These are phyloP conservation scores for Tetragonula clypearis DNA, from an alignment of 1,140 invertebrate genomes.

Conservation along the genomic window DNA sequence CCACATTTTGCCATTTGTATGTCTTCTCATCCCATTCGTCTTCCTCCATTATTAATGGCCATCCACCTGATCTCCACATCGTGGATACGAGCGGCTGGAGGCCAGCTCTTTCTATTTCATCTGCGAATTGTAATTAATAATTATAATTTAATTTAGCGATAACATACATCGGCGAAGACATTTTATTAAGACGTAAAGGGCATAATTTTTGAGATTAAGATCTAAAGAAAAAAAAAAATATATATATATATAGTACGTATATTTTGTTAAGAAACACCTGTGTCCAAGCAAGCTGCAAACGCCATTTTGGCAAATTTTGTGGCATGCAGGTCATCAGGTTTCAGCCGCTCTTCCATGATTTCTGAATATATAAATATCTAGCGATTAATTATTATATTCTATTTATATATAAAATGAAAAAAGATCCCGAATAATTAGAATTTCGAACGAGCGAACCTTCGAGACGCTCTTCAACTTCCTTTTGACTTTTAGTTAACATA, in stretches of 20 bases:
- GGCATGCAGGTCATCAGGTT: not conserved
- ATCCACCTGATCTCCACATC: not conserved
- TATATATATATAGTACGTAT: too few species aligned
- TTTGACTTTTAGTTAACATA: not conserved
- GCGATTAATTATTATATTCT: too few species aligned
- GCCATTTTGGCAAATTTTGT: not conserved
- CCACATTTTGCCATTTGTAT: not conserved
- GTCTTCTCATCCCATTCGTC: not conserved
- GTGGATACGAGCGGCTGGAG: not conserved
- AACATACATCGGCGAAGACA: not conserved
- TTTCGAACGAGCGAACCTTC: not conserved
- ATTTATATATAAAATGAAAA: too few species aligned
- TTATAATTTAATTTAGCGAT: not conserved
- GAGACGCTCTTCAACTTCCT: not conserved
- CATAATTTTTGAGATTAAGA: not conserved
- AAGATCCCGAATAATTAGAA: not conserved
- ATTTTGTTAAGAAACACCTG: not conserved
- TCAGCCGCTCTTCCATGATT: not conserved
- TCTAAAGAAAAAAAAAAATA: not conserved
- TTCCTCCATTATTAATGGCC: constrained; percentile 3
- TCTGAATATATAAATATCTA: not conserved
- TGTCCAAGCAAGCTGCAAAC: not conserved
- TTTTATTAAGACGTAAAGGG: not conserved
- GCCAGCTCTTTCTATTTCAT: not conserved
- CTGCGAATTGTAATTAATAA: not conserved